These are phyloP conservation scores for Chloroceryle inda DNA, from an alignment of 2,797 vertebrate species.

Conservation along the genomic window DNA sequence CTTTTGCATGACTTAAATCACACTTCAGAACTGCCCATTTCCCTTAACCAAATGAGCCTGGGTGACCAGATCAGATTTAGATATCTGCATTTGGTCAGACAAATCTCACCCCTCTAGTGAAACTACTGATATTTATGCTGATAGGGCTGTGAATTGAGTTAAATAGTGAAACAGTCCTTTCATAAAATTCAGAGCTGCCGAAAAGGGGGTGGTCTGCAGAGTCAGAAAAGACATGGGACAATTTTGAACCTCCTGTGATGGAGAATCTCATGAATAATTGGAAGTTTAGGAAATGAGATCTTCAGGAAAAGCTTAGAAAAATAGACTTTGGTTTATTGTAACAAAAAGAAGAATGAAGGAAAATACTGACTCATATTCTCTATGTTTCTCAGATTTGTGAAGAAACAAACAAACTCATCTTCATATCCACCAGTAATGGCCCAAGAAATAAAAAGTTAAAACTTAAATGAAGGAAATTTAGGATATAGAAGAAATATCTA, in stretches of 20 bases:
- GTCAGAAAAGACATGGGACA: not conserved
- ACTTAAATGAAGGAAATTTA: not conserved
- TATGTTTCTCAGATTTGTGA: not conserved
- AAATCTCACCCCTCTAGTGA: fast-evolving
- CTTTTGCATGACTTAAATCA: not conserved
- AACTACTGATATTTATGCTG: not conserved
- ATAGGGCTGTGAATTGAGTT: not conserved
- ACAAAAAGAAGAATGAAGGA: not conserved
- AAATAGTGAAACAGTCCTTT: not conserved
- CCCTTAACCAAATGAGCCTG: not conserved
- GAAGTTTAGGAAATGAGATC: not conserved
- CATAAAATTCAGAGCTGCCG: not conserved
- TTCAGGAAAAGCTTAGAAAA: not conserved
- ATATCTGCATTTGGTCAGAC: not conserved
- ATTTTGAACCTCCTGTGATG: not conserved
- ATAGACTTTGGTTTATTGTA: not conserved
- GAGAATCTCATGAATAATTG: not conserved
- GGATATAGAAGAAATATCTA: not conserved
- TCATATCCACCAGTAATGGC: not conserved
- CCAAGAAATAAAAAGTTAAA: not conserved
- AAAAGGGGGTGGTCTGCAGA: fast-evolving
- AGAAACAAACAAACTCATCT: not conserved
- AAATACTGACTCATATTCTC: not conserved
- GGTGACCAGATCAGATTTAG: not conserved
- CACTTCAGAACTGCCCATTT: not conserved